Percentiles rank a stretch among this genome's conserved stretches.
Conservation (phyloP, 2,888 invertebrate species). For the Alviniconcha strummeri region DNA sequence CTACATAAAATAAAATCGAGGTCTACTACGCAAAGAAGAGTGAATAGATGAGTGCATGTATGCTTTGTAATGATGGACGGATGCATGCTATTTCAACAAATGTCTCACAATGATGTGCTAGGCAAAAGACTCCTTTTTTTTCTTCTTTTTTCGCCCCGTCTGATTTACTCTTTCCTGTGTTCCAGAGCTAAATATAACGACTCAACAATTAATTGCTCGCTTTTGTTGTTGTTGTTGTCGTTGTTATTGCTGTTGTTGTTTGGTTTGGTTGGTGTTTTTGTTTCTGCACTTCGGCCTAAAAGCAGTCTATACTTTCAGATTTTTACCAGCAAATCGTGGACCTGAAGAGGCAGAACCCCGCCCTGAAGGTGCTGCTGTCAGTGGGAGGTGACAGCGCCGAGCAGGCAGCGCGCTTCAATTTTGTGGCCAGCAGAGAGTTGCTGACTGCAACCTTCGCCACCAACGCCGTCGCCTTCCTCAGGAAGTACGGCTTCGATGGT, state of each 20-base stretch:
- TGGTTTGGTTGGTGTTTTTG: neutral
- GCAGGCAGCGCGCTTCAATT: neutral
- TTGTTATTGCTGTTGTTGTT: neutral
- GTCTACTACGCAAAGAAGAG: no score
- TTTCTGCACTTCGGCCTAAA: no score
- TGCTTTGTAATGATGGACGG: no score
- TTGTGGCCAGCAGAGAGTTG: neutral
- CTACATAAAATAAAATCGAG: no score
- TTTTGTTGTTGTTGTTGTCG: neutral
- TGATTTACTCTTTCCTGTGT: no score
- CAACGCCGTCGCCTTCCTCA: conserved; percentile 1
- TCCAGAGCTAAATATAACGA: no score
- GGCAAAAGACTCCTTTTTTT: no score
- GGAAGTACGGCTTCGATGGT: neutral
- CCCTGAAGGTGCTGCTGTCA: conserved; percentile 5
- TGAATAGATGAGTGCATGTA: no score
- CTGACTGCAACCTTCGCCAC: neutral
- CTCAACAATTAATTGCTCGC: neutral
- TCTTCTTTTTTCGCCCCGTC: no score
- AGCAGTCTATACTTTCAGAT: neutral
- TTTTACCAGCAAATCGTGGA: neutral
- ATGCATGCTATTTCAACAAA: no score
- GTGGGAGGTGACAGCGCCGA: neutral
- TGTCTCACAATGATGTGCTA: no score
- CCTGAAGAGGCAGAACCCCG: conserved; percentile 5